Evolutionary conservation across 2,113 vertebrate genomes (phyloP).

Genomic region (Rhombomys opimus): DNA sequence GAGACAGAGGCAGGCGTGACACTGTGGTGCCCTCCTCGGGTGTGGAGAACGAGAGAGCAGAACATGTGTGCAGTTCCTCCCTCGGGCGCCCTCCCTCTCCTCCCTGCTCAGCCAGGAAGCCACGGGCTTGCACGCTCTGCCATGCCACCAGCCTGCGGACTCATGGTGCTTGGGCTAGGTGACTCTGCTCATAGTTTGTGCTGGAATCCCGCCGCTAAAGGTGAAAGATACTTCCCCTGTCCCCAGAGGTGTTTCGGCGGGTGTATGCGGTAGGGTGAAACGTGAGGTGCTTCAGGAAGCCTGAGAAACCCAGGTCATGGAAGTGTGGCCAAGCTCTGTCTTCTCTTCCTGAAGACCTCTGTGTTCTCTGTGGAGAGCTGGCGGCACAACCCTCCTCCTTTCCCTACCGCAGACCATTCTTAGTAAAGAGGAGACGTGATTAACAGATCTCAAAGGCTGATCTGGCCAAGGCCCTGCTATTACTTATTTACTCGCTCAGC

Average conservation of each 20-base stretch:
- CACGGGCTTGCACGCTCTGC: not conserved
- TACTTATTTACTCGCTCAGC: not conserved
- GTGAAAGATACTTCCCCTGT: too few species aligned
- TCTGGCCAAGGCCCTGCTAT: not conserved
- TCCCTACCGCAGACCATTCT: not conserved
- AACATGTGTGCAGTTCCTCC: accelerated
- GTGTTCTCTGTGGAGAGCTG: not conserved
- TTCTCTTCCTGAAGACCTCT: not conserved
- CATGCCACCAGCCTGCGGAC: accelerated
- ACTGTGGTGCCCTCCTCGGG: not conserved
- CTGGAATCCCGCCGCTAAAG: accelerated
- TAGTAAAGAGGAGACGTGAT: not conserved
- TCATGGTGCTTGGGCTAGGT: not conserved
- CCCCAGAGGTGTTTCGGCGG: not conserved
- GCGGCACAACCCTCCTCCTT: accelerated
- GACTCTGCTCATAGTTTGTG: not conserved
- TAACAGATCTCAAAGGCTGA: not conserved
- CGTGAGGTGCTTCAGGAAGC: accelerated
- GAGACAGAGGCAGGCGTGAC: not conserved
- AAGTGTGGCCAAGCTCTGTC: accelerated
- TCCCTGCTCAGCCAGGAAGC: accelerated
- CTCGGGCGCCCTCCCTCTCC: not conserved
- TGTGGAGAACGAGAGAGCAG: not conserved
- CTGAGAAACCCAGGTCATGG: not conserved
- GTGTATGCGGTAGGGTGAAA: not conserved